A percentile compares a stretch with the other conserved stretches of the same genome.
These are phyloP conservation scores for Rhopalosiphum nymphaeae DNA, from an alignment of 2,888 invertebrate genomes.

Conservation along the genomic window DNA sequence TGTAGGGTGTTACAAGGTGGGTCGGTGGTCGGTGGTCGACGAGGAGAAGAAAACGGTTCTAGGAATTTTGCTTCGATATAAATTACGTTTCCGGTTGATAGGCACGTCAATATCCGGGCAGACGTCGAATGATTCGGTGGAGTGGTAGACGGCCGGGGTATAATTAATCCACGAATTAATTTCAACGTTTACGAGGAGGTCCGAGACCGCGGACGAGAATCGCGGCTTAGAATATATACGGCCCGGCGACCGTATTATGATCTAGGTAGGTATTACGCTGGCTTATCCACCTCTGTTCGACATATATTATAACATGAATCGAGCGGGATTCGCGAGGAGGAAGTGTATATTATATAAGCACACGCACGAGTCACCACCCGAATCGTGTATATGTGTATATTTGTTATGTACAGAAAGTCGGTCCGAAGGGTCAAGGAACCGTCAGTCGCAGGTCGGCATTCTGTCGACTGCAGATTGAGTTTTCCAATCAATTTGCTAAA, in stretches of 20 bases:
- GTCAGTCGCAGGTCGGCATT: background rate
- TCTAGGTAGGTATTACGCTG: background rate
- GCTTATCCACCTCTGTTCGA: background rate
- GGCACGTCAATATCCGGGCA: conserved; percentile 53
- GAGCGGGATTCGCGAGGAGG: background rate
- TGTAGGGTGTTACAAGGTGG: too few species aligned
- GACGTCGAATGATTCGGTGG: background rate
- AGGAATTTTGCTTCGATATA: conserved; percentile 29
- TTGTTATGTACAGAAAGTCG: background rate
- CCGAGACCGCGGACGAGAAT: background rate
- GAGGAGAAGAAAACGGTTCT: conserved; percentile 12
- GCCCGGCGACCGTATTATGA: background rate
- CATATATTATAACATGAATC: background rate
- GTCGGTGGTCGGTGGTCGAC: background rate
- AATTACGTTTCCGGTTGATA: conserved; percentile 45
- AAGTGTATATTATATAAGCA: background rate
- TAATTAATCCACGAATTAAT: conserved; percentile 48
- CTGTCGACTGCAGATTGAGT: background rate
- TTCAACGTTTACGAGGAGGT: conserved; percentile 27
- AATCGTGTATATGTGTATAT: background rate
- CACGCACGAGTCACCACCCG: background rate
- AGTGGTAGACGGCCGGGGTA: background rate
- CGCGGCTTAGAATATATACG: background rate
- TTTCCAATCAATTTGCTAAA: conserved; percentile 34
- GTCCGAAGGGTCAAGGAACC: background rate